phyloP scores from a whole-genome alignment of 37 sponge, comb jelly and placozoan species.

The Halichondria panicea region DNA sequence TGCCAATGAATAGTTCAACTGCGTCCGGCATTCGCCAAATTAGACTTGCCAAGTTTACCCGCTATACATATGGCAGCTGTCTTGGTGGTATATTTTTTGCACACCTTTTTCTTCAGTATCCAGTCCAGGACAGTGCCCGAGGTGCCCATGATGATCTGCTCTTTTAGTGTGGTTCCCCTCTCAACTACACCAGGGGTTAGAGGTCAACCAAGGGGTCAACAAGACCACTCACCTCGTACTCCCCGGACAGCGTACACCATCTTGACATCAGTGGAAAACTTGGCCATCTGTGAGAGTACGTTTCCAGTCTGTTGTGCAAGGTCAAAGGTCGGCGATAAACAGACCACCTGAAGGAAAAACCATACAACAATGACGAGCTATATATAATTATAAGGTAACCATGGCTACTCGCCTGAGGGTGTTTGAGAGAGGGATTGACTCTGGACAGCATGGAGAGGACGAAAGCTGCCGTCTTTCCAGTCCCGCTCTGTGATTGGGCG shows the following conservation, averaged over 20 bases:
- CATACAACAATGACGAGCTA: neutral
- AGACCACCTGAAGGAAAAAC: constrained; percentile 59
- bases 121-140: constrained; percentile 92
- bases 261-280: constrained; percentile 60
- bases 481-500: constrained; percentile 96
- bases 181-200: constrained; percentile 12
- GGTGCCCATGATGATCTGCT: constrained; percentile 91
- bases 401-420: constrained; percentile 75
- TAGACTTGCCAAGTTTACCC: neutral
- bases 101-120: constrained; percentile 63
- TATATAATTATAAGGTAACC: neutral
- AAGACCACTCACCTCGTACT: constrained; percentile 44
- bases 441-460: constrained; percentile 85
- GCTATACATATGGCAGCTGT: no score
- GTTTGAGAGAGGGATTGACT: constrained; percentile 62
- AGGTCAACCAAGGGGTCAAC: no score
- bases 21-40: no score
- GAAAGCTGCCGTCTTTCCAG: constrained; percentile 98
- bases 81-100: neutral
- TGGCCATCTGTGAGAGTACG: constrained; percentile 77
- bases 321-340: constrained; percentile 94
- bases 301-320: constrained; percentile 89
- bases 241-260: constrained; percentile 84
- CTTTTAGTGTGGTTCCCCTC: neutral
- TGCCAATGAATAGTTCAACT: no score